Evolutionary conservation across 2,888 invertebrate species (phyloP).

Genomic region (Papilio demoleus): DNA sequence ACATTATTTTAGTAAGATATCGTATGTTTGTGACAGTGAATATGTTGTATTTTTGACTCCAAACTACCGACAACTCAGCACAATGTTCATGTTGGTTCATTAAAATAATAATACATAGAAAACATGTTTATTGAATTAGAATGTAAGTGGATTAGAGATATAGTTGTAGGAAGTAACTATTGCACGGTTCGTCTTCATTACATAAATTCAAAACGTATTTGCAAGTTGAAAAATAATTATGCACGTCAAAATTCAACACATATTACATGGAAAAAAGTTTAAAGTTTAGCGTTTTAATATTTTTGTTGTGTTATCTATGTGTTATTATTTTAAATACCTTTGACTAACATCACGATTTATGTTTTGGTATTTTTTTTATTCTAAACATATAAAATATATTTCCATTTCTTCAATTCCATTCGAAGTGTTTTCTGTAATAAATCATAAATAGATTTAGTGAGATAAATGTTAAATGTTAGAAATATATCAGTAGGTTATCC

Average conservation of each 20-base stretch:
- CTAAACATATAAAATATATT: not conserved
- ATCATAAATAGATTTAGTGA: not conserved
- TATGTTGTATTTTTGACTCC: slow-evolving; percentile 47
- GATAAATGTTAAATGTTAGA: slow-evolving; percentile 1
- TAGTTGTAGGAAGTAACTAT: not conserved
- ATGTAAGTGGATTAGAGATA: not conserved
- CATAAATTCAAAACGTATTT: not conserved
- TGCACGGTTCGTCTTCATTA: not conserved
- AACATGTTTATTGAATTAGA: not conserved
- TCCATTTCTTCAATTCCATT: not conserved
- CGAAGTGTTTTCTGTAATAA: not conserved
- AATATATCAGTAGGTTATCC: not conserved
- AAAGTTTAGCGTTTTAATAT: not conserved
- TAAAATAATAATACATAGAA: slow-evolving; percentile 15
- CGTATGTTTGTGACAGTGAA: slow-evolving; percentile 55
- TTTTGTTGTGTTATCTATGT: not conserved
- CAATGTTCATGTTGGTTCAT: not conserved
- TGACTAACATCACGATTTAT: too few relatives aligned
- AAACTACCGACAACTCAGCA: not conserved
- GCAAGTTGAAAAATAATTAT: not conserved
- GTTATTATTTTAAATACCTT: slow-evolving; percentile 17
- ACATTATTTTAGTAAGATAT: slow-evolving; percentile 44
- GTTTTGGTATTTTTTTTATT: not conserved
- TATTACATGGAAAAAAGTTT: not conserved
- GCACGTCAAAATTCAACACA: not conserved